Conservation (phyloP, 2,113 vertebrate genomes). For the Dromas ardeola region DNA sequence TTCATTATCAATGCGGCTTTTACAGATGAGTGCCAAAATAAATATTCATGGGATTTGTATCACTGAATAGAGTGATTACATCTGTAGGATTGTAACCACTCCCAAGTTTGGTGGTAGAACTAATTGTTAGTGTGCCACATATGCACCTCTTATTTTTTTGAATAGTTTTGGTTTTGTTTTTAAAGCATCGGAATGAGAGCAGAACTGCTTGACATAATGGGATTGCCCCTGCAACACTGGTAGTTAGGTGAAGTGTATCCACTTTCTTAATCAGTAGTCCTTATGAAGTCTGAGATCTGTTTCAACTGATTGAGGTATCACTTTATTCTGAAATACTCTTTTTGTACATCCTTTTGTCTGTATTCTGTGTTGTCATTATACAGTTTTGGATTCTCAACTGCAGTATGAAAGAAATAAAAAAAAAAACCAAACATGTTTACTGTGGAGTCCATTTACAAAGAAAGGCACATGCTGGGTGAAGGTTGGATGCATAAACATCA, state of each 20-base stretch:
- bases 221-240: not conserved
- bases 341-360: not conserved
- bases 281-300: not conserved
- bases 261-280: not conserved
- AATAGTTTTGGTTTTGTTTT: not conserved
- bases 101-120: not conserved
- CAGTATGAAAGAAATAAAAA: not conserved
- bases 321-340: not conserved
- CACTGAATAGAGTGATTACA: not conserved
- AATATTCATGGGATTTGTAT: not conserved
- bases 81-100: not conserved
- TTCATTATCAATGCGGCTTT: not conserved
- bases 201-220: not conserved
- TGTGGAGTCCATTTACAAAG: not conserved
- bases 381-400: not conserved
- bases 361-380: not conserved
- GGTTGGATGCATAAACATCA: not conserved
- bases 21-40: not conserved
- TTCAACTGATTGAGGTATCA: not conserved
- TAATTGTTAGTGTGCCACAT: not conserved
- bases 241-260: not conserved
- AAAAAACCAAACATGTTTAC: not conserved
- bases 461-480: not conserved
- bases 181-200: not conserved
- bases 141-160: not conserved